Evolutionary conservation across 1,140 invertebrate species (phyloP).

Genomic region (Globodera rostochiensis): DNA sequence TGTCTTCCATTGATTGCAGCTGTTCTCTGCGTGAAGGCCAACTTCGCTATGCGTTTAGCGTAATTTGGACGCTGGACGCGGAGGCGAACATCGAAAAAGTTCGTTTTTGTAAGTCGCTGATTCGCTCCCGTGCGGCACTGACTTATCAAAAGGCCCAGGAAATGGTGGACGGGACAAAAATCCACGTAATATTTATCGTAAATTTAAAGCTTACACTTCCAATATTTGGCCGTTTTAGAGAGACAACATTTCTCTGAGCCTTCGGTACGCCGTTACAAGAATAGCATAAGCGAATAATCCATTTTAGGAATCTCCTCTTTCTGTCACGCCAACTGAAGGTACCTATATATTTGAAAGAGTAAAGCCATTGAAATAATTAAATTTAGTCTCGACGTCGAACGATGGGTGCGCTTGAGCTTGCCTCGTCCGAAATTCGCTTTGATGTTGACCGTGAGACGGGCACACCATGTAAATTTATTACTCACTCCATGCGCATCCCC

Average conservation of each 20-base stretch:
- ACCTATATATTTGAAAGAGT: not conserved
- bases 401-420: conserved; percentile 58
- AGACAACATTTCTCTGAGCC: not conserved
- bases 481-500: not conserved
- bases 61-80: conserved; percentile 84
- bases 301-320: conserved; percentile 46
- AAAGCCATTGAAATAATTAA: too few relatives aligned
- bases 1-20: not conserved
- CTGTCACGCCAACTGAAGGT: conserved; percentile 46
- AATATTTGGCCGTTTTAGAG: not conserved
- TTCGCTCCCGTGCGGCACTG: conserved; percentile 71
- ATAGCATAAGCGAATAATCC: not conserved
- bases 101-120: conserved; percentile 88
- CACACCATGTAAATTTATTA: conserved; percentile 31
- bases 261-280: not conserved
- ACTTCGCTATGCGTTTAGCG: conserved; percentile 88
- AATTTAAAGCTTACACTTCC: not conserved
- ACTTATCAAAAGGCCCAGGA: conserved; percentile 65
- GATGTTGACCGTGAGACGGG: conserved; percentile 65
- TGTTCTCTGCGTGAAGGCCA: conserved; percentile 79
- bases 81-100: conserved; percentile 79
- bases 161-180: conserved; percentile 82
- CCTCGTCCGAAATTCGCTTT: conserved; percentile 64
- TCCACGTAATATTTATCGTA: conserved; percentile 51
- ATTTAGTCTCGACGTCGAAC: conserved; percentile 20